Base-by-base conservation (phyloP, 2,113 vertebrate genomes). In the Athene noctua region DNA sequence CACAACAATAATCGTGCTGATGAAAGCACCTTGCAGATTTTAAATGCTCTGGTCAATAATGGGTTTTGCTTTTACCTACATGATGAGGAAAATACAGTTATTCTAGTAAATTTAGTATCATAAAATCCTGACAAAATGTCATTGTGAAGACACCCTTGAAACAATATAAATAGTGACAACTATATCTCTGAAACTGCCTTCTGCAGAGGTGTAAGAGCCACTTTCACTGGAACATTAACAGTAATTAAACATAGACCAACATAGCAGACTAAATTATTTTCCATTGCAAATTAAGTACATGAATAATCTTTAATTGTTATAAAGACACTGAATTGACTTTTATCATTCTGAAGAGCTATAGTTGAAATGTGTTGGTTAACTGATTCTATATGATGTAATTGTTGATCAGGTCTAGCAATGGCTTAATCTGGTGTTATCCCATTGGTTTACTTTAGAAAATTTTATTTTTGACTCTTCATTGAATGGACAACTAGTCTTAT, bases 31-130 rank as follows among this genome's bases (percentile, higher is more conserved):
- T 27, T 51, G 6, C 6, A 54, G 30, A 42, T 42, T 85, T 72
- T 47, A 57, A 94, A 38, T 66, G 27, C 7, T 19, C 4, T 44
- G 32, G 17, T 34, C 8, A 59, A 9, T 21, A 75, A 20, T 7
- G 6, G 1, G 0, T 1, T 61, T 81, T 74, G 2, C 12, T 40
- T 6, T 78, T 54, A 15, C 11, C 88, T 63, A 36, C 14, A 2
- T 8, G 2, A 16, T 74, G 67, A 11, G 80, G 42, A 82, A 72
- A 80, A 54, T 1, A 1, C n/a, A 49, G 11, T 46, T 62, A 23
- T 47, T 61, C 13, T 49, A 27, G 13, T 30, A 67, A 59, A 25
- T 40, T 38, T 34, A 44, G 15, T 44, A 26, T n/a, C 14, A 4
- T 47, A 55, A 74, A 59, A 27, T 21, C 6, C 19, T 51, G 19